Conservation (phyloP, 2,113 vertebrate species). For the Vireo altiloquus region DNA sequence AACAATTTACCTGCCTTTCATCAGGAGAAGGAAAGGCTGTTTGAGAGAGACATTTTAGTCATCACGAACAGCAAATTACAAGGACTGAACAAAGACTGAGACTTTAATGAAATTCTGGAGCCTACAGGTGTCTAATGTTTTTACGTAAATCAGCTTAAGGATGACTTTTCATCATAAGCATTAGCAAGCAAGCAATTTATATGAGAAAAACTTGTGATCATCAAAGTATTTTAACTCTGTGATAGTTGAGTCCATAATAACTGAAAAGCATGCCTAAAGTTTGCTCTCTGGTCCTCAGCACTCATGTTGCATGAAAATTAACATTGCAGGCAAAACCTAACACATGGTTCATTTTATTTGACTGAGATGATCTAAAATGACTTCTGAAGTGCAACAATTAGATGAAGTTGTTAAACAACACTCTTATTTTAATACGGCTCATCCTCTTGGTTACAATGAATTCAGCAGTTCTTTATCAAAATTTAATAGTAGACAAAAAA, state of each 20-base stretch:
- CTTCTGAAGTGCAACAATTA: background rate
- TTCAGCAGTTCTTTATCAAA: background rate
- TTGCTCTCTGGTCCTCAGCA: background rate
- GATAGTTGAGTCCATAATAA: background rate
- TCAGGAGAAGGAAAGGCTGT: background rate
- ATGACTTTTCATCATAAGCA: slow-evolving; percentile 1
- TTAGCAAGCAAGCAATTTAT: slow-evolving; percentile 5
- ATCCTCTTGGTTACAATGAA: background rate
- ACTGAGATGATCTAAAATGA: background rate
- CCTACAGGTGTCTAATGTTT: background rate
- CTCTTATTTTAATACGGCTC: background rate
- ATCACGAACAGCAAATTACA: background rate
- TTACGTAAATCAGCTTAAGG: slow-evolving; percentile 31
- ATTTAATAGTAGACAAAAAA: background rate
- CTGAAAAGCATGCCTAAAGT: background rate
- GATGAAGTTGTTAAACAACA: background rate
- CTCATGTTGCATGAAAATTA: background rate
- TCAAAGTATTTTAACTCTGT: background rate
- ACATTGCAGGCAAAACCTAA: background rate
- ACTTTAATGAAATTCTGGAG: background rate
- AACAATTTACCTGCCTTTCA: background rate
- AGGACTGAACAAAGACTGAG: background rate
- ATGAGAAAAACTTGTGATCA: background rate
- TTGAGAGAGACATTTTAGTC: background rate
- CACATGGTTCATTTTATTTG: background rate